Evolutionary conservation across 1,140 invertebrate species (phyloP).

Genomic region (Nautilus pompilius): DNA sequence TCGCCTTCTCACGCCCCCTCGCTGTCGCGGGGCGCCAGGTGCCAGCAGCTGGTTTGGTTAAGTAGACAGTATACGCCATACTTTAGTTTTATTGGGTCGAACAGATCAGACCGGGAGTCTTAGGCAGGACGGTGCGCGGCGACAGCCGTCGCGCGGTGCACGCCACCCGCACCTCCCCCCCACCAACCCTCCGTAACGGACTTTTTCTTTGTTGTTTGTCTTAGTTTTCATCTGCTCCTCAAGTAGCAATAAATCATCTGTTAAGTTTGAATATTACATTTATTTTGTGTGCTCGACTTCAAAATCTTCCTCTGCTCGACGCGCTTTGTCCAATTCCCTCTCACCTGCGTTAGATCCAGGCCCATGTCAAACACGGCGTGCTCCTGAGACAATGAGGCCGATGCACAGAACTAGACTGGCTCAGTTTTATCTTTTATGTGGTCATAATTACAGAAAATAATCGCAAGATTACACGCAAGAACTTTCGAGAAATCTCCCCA

Average conservation of each 20-base stretch:
- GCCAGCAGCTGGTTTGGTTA: slow-evolving; percentile 1
- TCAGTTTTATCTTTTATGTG: slow-evolving; percentile 29
- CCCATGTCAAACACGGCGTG: slow-evolving; percentile 17
- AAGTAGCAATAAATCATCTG: slow-evolving; percentile 38
- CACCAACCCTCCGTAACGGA: too few species aligned
- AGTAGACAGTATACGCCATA: slow-evolving; percentile 2
- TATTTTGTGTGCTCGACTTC: slow-evolving; percentile 27
- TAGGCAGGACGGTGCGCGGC: not conserved
- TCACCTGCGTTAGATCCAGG: slow-evolving; percentile 23
- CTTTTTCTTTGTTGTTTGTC: slow-evolving; percentile 21
- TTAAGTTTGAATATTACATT: slow-evolving; percentile 29
- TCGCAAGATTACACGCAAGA: slow-evolving; percentile 33
- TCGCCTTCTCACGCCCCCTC: not conserved
- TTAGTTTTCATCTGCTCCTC: slow-evolving; percentile 30
- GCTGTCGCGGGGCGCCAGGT: slow-evolving; percentile 1
- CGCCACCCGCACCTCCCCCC: slow-evolving; percentile 5
- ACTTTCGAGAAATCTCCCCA: slow-evolving; percentile 19
- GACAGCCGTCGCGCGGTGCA: not conserved
- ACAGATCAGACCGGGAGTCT: not conserved
- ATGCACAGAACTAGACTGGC: slow-evolving; percentile 19
- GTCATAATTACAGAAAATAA: slow-evolving; percentile 35
- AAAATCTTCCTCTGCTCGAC: slow-evolving; percentile 9
- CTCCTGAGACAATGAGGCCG: slow-evolving; percentile 18
- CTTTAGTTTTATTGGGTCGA: not conserved
- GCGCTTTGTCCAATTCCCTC: slow-evolving; percentile 17